Base-by-base conservation (phyloP, 30 jellyfish, hydroid and myxozoan genomes). In the Aurelia aurita region DNA sequence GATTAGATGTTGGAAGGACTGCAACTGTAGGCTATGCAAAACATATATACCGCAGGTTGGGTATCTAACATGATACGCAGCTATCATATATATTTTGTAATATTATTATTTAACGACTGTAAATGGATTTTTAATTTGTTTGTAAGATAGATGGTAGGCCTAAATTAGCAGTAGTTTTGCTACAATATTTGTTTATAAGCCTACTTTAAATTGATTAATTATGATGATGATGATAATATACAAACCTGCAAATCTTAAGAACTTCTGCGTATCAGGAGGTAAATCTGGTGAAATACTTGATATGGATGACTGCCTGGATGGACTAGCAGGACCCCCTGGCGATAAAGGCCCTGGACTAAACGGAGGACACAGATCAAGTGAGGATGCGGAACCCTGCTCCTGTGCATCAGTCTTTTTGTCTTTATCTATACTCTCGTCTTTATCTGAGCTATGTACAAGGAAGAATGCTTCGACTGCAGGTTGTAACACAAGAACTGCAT, bases 391-490 rank as follows among this genome's bases (percentile, higher is more conserved):
- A 5, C 78, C 27, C n/a, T 82, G 68, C 26, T 64, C 83, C 27
- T 62, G 51, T 11, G 85, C 77, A 25, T 49, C 85, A 58, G 77
- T 27, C 53, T 80, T 86, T 63, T 82, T 68, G 43, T 74, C 78
- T 35, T 87, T 85, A 47, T 85, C 95, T 21, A 23, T 69, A 28
- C 23, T 25, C 14, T 88, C 97, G 29, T 94, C 99, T 69, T 94
- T 94, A 21, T 94, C 99, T 3, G 97, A 64, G 26, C 97, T 97
- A 69, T 94, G 99, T 4, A 94, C 99, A 6, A 94, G 68, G 89
- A 94, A 94, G 83, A 88, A 94, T 27, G 97, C 97, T 68, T 94
- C 99, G 34, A 94, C 99, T 12, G 97, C 99, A 28, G 97, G 99
- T 58, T 94, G 99, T 20, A 94, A 87, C 23, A 94, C 96, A 25